A percentile compares a stretch with the other conserved stretches of the same genome.
Evolutionary conservation across 2,888 invertebrate species (phyloP).

Genomic region (Tenodera sinensis): DNA sequence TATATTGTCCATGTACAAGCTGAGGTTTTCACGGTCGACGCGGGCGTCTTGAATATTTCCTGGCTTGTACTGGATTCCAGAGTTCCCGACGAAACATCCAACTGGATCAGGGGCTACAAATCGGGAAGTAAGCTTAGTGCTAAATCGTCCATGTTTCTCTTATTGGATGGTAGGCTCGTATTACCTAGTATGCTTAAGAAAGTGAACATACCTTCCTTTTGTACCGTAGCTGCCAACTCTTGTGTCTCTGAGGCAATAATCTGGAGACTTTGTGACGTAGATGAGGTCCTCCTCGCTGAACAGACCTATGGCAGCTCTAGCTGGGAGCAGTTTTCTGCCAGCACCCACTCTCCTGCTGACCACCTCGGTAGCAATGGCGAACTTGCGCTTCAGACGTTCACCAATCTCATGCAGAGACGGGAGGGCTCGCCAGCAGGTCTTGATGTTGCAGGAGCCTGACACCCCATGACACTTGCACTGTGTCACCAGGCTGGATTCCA

Average conservation of each 20-base stretch:
- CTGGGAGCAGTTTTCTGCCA: slow-evolving; percentile 44
- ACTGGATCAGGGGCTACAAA: too few species aligned
- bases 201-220: slow-evolving; percentile 30
- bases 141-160: too few species aligned
- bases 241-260: slow-evolving; percentile 74
- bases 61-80: too few species aligned
- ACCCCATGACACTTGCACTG: slow-evolving; percentile 84
- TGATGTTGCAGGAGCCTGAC: slow-evolving; percentile 76
- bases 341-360: slow-evolving; percentile 43
- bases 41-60: too few species aligned
- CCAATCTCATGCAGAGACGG: slow-evolving; percentile 55
- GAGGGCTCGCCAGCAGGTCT: slow-evolving; percentile 76
- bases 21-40: too few species aligned
- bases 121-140: too few species aligned
- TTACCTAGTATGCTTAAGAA: too few species aligned
- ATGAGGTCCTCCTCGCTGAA: slow-evolving; percentile 60
- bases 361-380: slow-evolving; percentile 53
- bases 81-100: too few species aligned
- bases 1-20: too few species aligned
- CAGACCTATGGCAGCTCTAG: slow-evolving; percentile 40
- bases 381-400: slow-evolving; percentile 55
- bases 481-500: slow-evolving; percentile 55
- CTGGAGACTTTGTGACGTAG: slow-evolving; percentile 75
- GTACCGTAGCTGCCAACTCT: slow-evolving; percentile 74
- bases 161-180: too few species aligned